Evolutionary conservation across 2,797 vertebrate species (phyloP), one percentile per base, ranked within the genome.

Genomic region (Notolepis coatsorum): DNA sequence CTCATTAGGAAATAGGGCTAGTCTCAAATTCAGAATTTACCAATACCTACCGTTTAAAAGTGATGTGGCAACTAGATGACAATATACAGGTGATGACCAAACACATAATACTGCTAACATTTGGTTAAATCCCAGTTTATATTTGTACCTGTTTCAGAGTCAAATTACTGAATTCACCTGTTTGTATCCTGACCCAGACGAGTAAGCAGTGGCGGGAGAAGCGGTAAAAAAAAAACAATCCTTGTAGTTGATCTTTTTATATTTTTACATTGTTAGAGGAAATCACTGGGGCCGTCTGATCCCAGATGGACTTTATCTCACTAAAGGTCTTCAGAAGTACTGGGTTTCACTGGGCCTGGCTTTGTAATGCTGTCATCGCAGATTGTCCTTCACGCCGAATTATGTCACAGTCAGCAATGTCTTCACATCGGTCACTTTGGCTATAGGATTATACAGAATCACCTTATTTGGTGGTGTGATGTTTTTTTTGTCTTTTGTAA

Each of bases 381-480:
- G 13, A 50, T 7, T 41, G 35, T 18, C 30, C 41, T 43, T 45
- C 5, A 10, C 25, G 35, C 2, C 23, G 21, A 49, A 59, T 61
- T 25, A 31, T 20, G 18, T 61, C 15, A 31, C n/a, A 49, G n/a
- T 15, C 58, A n/a, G n/a, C n/a, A 28, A 18, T 24, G 10, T 17
- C 57, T 15, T 54, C 33, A 17, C 20, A 27, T 64, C 47, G 67
- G 5, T 27, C 50, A 13, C 13, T 52, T 35, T 37, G 15, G 21
- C 15, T n/a, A 30, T 60, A 18, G 38, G 21, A 31, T n/a, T 21
- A 12, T 59, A 69, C 17, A 35, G 23, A 3, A 39, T 24, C 21
- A 55, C 0, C 10, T 17, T 78, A 80, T 84, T 80, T 83, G 81
- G 83, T 80, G 37, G 45, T 65, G 28, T 60, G 9, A 53, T 61